Base-by-base conservation (phyloP, 2,113 vertebrate species). In the Hemicordylus capensis region DNA sequence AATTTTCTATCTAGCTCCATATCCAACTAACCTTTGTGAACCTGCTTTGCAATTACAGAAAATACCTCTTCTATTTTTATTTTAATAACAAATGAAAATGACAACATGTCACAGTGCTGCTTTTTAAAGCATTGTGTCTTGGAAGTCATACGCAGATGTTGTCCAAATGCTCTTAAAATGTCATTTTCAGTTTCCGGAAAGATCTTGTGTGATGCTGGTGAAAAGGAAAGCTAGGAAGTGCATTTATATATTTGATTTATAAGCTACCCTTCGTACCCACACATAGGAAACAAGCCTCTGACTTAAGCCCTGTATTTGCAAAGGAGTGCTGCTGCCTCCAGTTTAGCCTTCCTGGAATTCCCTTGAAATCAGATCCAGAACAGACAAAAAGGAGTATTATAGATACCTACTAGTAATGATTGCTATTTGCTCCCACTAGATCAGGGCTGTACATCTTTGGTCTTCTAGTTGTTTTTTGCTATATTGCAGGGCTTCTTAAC, bases 1-100 rank as follows among this genome's bases (percentile, higher is more conserved):
- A 2, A 3, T 79, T 89, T 78, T 78, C 8, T 74, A 51, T 69
- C 80, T 59, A 37, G 26, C 63, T 24, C 22, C 56, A 54, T 46
- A 39, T 34, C 17, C 19, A 46, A 58, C 64, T 6, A 8, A 1
- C 42, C 4, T 8, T 58, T 72, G 8, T 70, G 48, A 31, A 51
- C 31, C 12, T 66, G 48, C 39, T 26, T 42, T 54, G 51, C 17
- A 34, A 11, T 59, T 86, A 34, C 64, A 72, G 42, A 58, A 70
- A 48, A 56, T 20, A 39, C 5, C 34, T 22, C n/a, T 58, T 77
- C 17, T 59, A 17, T 34, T 42, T 73, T 2, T 51, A 63, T 79
- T 14, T 24, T 76, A 44, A 82, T 76, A 72, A 66, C 44, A 31
- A 76, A 66, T 80, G 28, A 85, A 85, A 88, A 17, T 76, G 31